phyloP scores from a whole-genome alignment of 2,888 invertebrate species.

The Cephalotes varians region DNA sequence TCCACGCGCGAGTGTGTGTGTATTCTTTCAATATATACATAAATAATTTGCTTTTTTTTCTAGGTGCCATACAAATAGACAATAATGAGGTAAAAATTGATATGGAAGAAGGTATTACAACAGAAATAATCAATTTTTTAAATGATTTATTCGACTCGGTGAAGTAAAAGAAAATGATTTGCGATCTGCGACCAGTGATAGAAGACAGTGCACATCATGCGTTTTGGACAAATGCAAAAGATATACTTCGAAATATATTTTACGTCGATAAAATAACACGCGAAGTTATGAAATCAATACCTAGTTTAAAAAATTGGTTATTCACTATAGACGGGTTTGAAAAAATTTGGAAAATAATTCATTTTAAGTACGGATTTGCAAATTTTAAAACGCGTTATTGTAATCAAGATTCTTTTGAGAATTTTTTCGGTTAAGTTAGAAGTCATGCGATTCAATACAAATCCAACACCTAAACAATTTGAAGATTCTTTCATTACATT shows the following conservation, averaged over 20 bases:
- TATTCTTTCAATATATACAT: too few species aligned
- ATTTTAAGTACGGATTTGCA: neutral
- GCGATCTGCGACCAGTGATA: neutral
- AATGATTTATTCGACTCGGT: too few species aligned
- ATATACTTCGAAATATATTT: neutral
- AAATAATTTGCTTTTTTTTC: too few species aligned
- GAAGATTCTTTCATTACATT: neutral
- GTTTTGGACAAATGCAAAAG: neutral
- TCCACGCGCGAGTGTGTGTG: too few species aligned
- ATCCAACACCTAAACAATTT: neutral
- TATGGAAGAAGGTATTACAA: too few species aligned
- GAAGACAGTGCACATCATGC: neutral
- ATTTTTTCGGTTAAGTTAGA: neutral
- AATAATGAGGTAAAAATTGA: too few species aligned
- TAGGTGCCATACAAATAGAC: too few species aligned
- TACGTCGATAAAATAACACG: neutral
- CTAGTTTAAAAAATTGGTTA: neutral
- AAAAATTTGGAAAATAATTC: neutral
- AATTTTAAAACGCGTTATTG: neutral
- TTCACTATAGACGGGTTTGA: neutral
- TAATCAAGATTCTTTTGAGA: neutral
- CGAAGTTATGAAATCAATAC: neutral
- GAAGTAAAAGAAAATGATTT: neutral
- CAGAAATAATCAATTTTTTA: too few species aligned
- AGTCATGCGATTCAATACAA: neutral